Evolutionary conservation across 1,140 invertebrate genomes (phyloP).

Genomic region (Zaprionus africanus): DNA sequence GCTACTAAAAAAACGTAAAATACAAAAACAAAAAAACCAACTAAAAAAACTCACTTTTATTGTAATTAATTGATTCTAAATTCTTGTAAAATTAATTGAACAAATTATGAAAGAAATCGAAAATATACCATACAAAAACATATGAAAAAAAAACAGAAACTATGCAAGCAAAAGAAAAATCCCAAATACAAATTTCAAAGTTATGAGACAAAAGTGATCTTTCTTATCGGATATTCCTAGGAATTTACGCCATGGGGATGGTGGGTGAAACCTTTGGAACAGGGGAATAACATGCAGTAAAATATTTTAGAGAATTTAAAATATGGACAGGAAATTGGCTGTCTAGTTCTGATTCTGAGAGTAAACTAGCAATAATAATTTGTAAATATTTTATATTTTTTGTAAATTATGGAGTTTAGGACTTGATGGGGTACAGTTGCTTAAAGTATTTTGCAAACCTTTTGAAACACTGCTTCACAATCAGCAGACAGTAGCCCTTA

Average conservation of each 20-base stretch:
- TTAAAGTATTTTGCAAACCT: no score
- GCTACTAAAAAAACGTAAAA: slow-evolving; percentile 11
- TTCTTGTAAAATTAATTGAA: slow-evolving; percentile 63
- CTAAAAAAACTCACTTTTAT: slow-evolving; percentile 51
- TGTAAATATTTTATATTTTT: no score
- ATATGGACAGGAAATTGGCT: no score
- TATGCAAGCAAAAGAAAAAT: slow-evolving; percentile 18
- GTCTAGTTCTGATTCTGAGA: no score
- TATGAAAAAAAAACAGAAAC: slow-evolving; percentile 12
- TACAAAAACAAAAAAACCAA: slow-evolving; percentile 14
- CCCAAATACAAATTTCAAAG: slow-evolving; percentile 53
- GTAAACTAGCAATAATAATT: no score
- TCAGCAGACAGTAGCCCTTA: background rate
- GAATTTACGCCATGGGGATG: no score
- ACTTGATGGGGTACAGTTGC: no score
- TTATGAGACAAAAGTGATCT: slow-evolving; percentile 11
- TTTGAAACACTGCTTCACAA: background rate
- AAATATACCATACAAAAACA: slow-evolving; percentile 2
- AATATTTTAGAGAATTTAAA: no score
- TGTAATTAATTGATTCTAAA: slow-evolving; percentile 63
- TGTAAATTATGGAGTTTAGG: no score
- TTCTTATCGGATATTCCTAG: background rate
- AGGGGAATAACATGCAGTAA: no score
- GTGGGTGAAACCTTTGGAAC: no score
- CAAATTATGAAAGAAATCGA: slow-evolving; percentile 31